Evolutionary conservation across 2,113 vertebrate species (phyloP).

Genomic region (Zosterops borbonicus): DNA sequence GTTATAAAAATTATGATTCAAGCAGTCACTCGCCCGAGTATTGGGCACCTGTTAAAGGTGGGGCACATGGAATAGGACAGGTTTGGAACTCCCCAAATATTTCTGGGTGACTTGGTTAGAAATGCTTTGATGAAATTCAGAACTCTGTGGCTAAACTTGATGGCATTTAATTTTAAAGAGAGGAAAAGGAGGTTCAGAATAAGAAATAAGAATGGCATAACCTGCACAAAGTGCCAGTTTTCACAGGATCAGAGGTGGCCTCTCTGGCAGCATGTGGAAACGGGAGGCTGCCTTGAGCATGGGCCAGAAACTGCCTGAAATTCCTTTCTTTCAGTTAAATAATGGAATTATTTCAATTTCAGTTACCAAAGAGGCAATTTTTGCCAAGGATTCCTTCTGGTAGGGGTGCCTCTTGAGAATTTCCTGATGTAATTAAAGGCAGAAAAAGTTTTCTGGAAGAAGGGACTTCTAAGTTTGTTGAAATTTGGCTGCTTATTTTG

Average conservation of each 20-base stretch:
- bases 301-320: background rate
- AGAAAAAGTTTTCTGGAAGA: background rate
- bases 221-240: background rate
- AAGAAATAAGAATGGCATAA: background rate
- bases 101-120: background rate
- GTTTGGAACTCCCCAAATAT: background rate
- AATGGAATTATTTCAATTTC: background rate
- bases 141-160: background rate
- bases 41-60: rapidly evolving
- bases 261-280: background rate
- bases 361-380: background rate
- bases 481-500: background rate
- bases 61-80: rapidly evolving
- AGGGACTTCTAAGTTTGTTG: background rate
- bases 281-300: background rate
- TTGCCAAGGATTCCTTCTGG: background rate
- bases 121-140: background rate
- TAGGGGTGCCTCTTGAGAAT: background rate
- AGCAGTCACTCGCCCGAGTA: rapidly evolving
- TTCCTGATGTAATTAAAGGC: background rate
- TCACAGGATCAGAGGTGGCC: background rate
- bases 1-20: background rate
- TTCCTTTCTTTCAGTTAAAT: background rate
- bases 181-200: background rate
- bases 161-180: background rate